Evolutionary conservation across 2,888 invertebrate genomes (phyloP).

Genomic region (Hirtodrosophila trivittata): DNA sequence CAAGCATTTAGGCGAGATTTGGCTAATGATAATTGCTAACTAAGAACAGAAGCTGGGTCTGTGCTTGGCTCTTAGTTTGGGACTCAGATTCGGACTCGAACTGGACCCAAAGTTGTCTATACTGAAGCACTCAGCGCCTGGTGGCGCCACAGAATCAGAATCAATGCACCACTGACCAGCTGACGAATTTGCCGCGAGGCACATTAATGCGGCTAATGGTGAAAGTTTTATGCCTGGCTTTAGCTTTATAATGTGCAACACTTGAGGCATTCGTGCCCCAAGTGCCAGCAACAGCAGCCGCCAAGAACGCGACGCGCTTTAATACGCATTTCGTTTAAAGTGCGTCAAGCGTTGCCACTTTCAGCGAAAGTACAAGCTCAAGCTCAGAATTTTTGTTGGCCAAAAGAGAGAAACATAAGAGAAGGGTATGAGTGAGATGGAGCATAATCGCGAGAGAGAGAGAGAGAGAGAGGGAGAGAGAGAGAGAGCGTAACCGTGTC

Average conservation of each 20-base stretch:
- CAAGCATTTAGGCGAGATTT: too few species aligned
- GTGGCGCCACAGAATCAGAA: slow-evolving; percentile 25
- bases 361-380: too few species aligned
- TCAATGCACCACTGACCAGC: slow-evolving; percentile 68
- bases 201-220: slow-evolving; percentile 75
- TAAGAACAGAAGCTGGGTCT: too few species aligned
- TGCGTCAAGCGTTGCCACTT: slow-evolving; percentile 32
- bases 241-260: slow-evolving; percentile 70
- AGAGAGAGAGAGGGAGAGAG: neutral
- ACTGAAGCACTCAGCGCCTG: slow-evolving; percentile 36
- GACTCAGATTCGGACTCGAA: too few species aligned
- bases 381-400: too few species aligned
- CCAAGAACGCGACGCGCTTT: slow-evolving; percentile 32
- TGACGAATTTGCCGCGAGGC: slow-evolving; percentile 68
- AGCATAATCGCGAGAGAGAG: neutral
- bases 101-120: slow-evolving; percentile 43
- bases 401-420: neutral
- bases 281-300: slow-evolving; percentile 30
- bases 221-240: slow-evolving; percentile 72
- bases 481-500: slow-evolving; percentile 14
- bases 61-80: too few species aligned
- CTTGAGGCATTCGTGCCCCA: slow-evolving; percentile 54
- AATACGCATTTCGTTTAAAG: slow-evolving; percentile 50
- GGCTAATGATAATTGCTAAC: too few species aligned
- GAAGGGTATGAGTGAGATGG: neutral